phyloP scores from a whole-genome alignment of 2,888 invertebrate genomes.

The Blastobasis lacticolella region DNA sequence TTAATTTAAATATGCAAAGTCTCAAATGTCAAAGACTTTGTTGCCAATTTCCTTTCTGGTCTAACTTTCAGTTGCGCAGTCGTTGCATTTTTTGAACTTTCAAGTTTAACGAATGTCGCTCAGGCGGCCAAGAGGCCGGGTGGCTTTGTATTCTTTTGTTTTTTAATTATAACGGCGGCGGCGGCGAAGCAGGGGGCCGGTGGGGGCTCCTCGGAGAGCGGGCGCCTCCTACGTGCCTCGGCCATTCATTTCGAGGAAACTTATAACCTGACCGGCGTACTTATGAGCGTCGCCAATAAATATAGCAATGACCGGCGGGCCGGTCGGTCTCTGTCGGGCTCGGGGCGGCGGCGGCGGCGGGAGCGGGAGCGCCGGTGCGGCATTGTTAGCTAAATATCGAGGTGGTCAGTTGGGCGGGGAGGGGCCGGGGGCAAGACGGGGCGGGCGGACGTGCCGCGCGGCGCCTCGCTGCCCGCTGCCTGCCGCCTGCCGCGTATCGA shows the following conservation, averaged over 20 bases:
- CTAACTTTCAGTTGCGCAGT: constrained; percentile 28
- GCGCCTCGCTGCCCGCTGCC: constrained; percentile 9
- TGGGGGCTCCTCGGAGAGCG: constrained; percentile 65
- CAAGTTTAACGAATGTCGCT: constrained; percentile 50
- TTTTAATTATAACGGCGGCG: constrained; percentile 70
- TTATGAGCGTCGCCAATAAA: constrained; percentile 75
- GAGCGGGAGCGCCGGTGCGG: constrained; percentile 54
- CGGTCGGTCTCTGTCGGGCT: constrained; percentile 48
- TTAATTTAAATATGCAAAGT: background rate
- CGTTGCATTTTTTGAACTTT: constrained; percentile 59
- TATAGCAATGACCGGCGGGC: constrained; percentile 71
- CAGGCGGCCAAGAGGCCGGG: constrained; percentile 57
- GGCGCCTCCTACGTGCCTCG: constrained; percentile 69
- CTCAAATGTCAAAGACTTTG: too few relatives aligned
- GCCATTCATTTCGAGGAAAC: constrained; percentile 72
- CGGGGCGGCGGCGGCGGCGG: constrained; percentile 21
- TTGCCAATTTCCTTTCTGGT: constrained; percentile 18
- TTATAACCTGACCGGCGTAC: constrained; percentile 75
- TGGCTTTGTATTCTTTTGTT: constrained; percentile 72
- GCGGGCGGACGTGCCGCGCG: constrained; percentile 24
- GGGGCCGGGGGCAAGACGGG: constrained; percentile 46
- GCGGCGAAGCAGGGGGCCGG: constrained; percentile 52
- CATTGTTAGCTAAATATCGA: constrained; percentile 75
- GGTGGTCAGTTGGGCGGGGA: constrained; percentile 68
- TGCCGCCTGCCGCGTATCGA: constrained; percentile 47